Conservation (phyloP, 2,888 invertebrate species). For the Aphidoletes aphidimyza region DNA sequence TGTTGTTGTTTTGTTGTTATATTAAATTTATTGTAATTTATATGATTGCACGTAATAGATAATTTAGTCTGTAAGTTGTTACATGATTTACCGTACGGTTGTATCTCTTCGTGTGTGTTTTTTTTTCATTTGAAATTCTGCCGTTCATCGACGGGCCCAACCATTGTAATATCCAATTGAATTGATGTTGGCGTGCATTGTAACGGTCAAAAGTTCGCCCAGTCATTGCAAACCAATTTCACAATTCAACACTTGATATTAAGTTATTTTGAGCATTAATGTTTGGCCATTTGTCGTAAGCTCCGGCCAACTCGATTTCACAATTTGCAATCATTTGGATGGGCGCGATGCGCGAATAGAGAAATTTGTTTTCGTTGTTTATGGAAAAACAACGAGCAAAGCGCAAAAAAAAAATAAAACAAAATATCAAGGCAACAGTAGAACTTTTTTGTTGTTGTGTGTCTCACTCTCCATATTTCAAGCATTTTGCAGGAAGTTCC, state of each 20-base stretch:
- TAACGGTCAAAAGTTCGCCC: background rate
- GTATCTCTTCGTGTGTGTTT: background rate
- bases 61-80: slow-evolving; percentile 29
- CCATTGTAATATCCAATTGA: too few relatives aligned
- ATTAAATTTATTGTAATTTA: background rate
- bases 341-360: too few relatives aligned
- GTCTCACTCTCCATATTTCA: too few relatives aligned
- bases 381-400: too few relatives aligned
- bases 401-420: too few relatives aligned
- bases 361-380: too few relatives aligned
- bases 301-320: too few relatives aligned
- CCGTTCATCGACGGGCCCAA: too few relatives aligned
- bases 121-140: background rate
- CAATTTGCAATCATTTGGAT: background rate
- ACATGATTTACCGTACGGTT: slow-evolving; percentile 22
- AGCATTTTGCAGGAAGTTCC: background rate
- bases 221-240: background rate
- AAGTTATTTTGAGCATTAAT: background rate
- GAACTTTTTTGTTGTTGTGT: too few relatives aligned
- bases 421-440: too few relatives aligned
- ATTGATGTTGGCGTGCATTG: background rate
- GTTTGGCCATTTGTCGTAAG: too few relatives aligned
- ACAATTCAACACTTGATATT: slow-evolving; percentile 29
- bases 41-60: slow-evolving; percentile 39
- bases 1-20: background rate